Evolutionary conservation across 35 echinoderm and acorn worm species (phyloP), one percentile per base, ranked within the genome.

Genomic region (Patiria miniata): DNA sequence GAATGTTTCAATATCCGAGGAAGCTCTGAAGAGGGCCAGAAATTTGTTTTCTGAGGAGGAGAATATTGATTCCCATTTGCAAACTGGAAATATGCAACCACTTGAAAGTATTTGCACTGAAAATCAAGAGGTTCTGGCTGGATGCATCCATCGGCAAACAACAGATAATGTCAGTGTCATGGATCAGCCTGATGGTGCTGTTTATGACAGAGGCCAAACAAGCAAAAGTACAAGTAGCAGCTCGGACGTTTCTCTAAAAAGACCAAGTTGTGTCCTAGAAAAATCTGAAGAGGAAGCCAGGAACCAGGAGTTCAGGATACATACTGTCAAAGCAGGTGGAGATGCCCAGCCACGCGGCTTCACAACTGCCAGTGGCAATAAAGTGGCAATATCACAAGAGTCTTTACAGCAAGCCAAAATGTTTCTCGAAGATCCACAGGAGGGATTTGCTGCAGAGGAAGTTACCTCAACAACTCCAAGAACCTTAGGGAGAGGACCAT

Each of bases 21-120:
- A 17, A 19, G 84, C 93, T 83, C 51, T 94, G 3, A 34, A 86
- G 21, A 87, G 60, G 50, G 93, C 93, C 68, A 94, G 61, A 39
- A n/a, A 33, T 40, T 50, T 94, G 16, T 39, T 58, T 18, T 77
- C 77, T 85, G 87, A 89, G 28, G 83, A 91, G 8, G 37, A 90
- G 39, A 40, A 21, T 30, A 86, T 29, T 16, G n/a, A 77, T 77
- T 37, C 52, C 9, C 29, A 3, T 34, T 26, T 19, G 39, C 51
- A 21, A 79, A 17, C 15, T 65, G 68, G 29, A 56, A 18, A 17
- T 51, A 81, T 17, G 1, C 60, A n/a, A 68, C 60, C 60, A 68
- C n/a, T 8, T n/a, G 8, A 68, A 68, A 23, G 60, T 5, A 9
- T 68, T 68, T 9, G 1, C 7, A 28, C 14, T 1, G 26, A 28